phyloP scores from a whole-genome alignment of 2,113 vertebrate species.

The Sylvietta virens region DNA sequence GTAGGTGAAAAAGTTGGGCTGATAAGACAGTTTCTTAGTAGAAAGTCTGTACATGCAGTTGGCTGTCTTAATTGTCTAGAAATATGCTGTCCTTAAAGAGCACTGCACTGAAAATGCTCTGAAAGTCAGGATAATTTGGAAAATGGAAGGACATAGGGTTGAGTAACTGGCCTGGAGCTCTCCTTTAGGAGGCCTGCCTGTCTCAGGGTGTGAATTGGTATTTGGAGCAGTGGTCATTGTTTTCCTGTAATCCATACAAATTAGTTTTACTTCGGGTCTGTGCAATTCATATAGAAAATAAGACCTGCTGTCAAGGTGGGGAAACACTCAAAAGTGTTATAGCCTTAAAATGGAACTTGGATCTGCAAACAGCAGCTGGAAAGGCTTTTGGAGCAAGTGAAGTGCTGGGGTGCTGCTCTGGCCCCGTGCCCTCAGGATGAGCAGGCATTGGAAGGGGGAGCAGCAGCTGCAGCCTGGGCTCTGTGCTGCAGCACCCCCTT shows the following conservation, averaged over 20 bases:
- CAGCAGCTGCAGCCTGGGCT: neutral
- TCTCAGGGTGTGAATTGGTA: neutral
- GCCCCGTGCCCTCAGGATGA: neutral
- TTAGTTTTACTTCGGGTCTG: neutral
- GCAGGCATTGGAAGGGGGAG: neutral
- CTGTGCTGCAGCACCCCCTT: neutral
- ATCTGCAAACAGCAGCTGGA: neutral
- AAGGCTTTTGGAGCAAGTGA: neutral
- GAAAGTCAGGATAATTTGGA: neutral
- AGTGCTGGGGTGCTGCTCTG: neutral
- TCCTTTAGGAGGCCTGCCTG: neutral
- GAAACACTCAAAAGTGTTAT: neutral
- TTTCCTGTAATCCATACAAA: neutral
- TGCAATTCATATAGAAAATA: neutral
- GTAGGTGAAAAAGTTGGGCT: neutral
- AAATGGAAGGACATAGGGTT: neutral
- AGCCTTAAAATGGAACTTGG: neutral
- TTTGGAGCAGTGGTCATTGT: neutral
- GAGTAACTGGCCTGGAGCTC: neutral
- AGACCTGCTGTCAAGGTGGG: neutral
- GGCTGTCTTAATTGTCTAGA: neutral
- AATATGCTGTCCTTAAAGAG: neutral
- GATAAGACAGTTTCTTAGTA: neutral
- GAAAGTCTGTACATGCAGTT: neutral
- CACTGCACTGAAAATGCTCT: neutral